Conservation (phyloP, 2,888 invertebrate species). For the Hydrotaea diabolus region DNA sequence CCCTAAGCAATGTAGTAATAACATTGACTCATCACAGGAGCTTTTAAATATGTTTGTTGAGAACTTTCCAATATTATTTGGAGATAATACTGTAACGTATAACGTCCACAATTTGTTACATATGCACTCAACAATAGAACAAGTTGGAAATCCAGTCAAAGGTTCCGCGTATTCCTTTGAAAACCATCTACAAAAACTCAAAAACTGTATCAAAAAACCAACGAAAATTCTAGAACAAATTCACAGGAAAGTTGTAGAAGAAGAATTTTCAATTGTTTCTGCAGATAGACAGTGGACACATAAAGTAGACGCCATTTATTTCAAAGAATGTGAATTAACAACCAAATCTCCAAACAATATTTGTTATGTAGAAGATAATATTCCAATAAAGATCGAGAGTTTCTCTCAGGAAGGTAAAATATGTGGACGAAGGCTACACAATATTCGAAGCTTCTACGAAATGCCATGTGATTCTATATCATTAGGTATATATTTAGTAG, state of each 20-base stretch:
- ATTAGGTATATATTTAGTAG: constrained; percentile 35
- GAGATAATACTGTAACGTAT: constrained; percentile 21
- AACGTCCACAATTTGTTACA: constrained; percentile 39
- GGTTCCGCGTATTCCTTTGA: constrained; percentile 31
- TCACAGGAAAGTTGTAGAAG: constrained; percentile 3
- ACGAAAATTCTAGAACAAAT: constrained; percentile 32
- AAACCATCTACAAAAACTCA: constrained; percentile 40
- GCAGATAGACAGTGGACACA: background rate
- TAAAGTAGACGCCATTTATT: constrained; percentile 18
- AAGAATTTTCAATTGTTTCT: background rate
- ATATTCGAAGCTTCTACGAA: constrained; percentile 30
- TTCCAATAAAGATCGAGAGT: constrained; percentile 29
- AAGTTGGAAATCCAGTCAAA: constrained; percentile 8
- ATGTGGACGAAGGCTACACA: constrained; percentile 27
- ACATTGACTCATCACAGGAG: constrained; percentile 57
- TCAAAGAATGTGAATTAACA: background rate
- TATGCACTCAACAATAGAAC: constrained; percentile 5
- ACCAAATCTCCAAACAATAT: constrained; percentile 22
- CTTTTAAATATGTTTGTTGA: constrained; percentile 66
- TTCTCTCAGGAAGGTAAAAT: constrained; percentile 28
- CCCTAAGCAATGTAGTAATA: constrained; percentile 41
- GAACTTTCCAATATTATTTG: constrained; percentile 39
- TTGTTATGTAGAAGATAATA: constrained; percentile 35
- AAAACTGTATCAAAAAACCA: constrained; percentile 37
- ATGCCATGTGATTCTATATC: constrained; percentile 24